Base-by-base conservation (phyloP, 2,113 vertebrate species). In the Zosterops lateralis region DNA sequence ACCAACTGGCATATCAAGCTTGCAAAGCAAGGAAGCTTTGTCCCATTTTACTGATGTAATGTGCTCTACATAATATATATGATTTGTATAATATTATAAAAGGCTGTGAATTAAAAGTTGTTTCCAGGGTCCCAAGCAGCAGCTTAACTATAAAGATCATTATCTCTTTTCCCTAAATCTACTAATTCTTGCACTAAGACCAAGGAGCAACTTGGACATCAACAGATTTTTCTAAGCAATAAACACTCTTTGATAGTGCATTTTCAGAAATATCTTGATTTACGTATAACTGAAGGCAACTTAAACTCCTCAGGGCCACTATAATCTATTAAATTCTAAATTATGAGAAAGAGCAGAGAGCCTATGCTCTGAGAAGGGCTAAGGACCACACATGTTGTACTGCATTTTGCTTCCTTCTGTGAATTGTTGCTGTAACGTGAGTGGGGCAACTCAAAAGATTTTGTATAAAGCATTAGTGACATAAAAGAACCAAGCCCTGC, bases 361-460 rank as follows among this genome's bases (percentile, higher is more conserved):
- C 5, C 58, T 7, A 4, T 60, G 34, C 12, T 62, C 48, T n/a
- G 9, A 56, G 60, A 82, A 47, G 13, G 28, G n/a, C 45, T 61
- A 42, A 48, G 26, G 29, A 78, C 16, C 13, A 72, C 15, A 51
- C 10, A 47, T 16, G 8, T 6, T n/a, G 5, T 38, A 50, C 14
- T 26, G 48, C 8, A 9, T 20, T 51, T 64, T 40, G 9, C 16
- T 88, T 51, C 22, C 28, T 50, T 71, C 38, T 67, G 32, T 4
- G 3, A 90, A 58, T 25, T 62, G 32, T 22, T 1, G 0, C 44
- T 10, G 1, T 48, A 61, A 53, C 0, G 0, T 45, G 21, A 82
- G 29, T 22, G 8, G 10, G 15, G 29, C 18, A 85, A 31, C 17
- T 47, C 21, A 51, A 24, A 68, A 25, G 1, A 47, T 47, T 62